phyloP scores from a whole-genome alignment of 2,113 vertebrate genomes.

The Carassius carassius region DNA sequence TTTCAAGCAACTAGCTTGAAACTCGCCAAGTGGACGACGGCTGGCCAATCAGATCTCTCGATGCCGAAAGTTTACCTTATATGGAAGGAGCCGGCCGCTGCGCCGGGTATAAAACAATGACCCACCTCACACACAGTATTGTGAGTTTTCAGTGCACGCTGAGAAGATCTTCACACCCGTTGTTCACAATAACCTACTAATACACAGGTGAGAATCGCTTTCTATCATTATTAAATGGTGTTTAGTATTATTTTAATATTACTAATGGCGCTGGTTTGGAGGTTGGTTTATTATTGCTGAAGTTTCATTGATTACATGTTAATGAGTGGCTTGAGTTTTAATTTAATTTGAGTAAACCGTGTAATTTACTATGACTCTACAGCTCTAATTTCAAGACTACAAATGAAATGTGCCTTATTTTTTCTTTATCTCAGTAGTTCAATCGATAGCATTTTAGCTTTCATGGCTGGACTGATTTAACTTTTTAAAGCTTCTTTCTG shows the following conservation, averaged over 20 bases:
- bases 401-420: too few relatives aligned
- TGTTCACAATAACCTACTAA: slow-evolving; percentile 30
- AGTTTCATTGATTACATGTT: not conserved
- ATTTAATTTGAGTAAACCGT: not conserved
- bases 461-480: not conserved
- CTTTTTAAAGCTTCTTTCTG: not conserved
- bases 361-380: not conserved
- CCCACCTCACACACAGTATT: not conserved
- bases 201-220: slow-evolving; percentile 35
- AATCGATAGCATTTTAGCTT: too few relatives aligned
- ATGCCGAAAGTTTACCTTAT: slow-evolving; percentile 77
- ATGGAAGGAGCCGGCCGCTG: slow-evolving; percentile 74
- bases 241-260: not conserved
- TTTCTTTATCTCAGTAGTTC: not conserved
- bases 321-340: not conserved
- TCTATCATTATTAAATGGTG: not conserved
- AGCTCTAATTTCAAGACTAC: not conserved
- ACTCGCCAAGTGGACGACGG: slow-evolving; percentile 66
- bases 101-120: slow-evolving; percentile 64
- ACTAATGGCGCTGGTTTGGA: not conserved
- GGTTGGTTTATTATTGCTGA: not conserved
- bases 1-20: slow-evolving; percentile 57
- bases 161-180: not conserved
- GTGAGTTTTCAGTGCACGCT: slow-evolving; percentile 45
- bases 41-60: slow-evolving; percentile 68